Evolutionary conservation across 2,113 vertebrate genomes (phyloP).

Genomic region (Leptobrachium leishanense): DNA sequence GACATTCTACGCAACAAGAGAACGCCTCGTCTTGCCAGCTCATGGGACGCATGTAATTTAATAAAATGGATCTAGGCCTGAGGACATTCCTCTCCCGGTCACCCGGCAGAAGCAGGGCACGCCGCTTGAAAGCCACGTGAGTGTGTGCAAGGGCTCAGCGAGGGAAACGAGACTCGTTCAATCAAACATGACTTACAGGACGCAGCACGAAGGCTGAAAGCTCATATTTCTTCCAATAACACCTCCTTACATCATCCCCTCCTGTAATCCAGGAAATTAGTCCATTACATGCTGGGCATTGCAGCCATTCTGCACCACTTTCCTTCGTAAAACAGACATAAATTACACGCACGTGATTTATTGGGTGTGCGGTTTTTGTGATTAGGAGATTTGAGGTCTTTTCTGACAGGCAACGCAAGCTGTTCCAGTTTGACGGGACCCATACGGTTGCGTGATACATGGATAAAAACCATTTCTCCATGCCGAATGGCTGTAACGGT

Average conservation of each 20-base stretch:
- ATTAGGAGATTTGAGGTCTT: not conserved
- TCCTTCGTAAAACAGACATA: not conserved
- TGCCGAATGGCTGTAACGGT: not conserved
- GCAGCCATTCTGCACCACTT: not conserved
- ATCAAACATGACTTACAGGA: not conserved
- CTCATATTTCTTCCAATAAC: not conserved
- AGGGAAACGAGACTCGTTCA: not conserved
- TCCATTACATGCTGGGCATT: not conserved
- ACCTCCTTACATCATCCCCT: not conserved
- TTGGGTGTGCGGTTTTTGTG: not conserved
- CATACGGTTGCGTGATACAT: not conserved
- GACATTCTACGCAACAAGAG: not conserved
- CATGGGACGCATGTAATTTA: constrained; percentile 13
- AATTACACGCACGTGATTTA: not conserved
- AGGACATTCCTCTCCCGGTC: no score
- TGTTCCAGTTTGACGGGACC: not conserved
- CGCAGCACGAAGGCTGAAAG: not conserved
- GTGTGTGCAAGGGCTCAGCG: no score
- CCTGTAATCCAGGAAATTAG: not conserved
- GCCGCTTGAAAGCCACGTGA: no score
- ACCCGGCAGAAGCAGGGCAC: no score
- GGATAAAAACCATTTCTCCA: not conserved
- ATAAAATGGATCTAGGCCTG: constrained; percentile 7
- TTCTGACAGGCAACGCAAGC: not conserved
- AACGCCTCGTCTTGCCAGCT: not conserved